Evolutionary conservation across 1,140 invertebrate species (phyloP), one percentile per base, ranked within the genome.

Genomic region (Zaprionus davidi): DNA sequence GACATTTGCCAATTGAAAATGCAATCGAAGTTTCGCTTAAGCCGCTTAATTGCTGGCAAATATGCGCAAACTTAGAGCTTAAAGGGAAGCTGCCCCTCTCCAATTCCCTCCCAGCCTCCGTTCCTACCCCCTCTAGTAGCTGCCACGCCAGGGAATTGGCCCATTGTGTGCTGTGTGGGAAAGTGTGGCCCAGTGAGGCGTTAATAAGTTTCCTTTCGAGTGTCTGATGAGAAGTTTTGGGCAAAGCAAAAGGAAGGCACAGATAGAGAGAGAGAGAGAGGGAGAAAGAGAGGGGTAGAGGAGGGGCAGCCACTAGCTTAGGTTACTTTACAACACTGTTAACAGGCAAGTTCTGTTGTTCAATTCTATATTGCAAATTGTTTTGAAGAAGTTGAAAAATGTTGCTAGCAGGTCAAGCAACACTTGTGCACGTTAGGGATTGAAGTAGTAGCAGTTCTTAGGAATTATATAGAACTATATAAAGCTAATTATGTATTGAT

Each of bases 1-100:
- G 57, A 64, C 59, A 71, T 70, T 71, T 64, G 59, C 22, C 34
- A 70, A 74, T 67, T 68, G 65, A 59, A 58, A 70, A 69, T 63
- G 67, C 67, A 71, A 71, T 76, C 60, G 60, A 71, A 76, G 53
- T 64, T 75, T 41, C 49, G 36, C 38, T 28, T 76, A 86, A 82
- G 82, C 76, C 41, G 82, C 82, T 86, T 86, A 86, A 86, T 86
- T 86, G 82, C 77, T 81, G 78, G 55, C 80, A 83, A 79, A 79
- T 79, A 63, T 76, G 74, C 41, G 15, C 24, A 11, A 31, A 51
- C 46, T 51, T 51, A 51, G 46, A 51, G 5, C 12, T 51, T 51
- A 51, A 51, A 51, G 46, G 20, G 12, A n/a, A 13, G n/a, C 41
- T 17, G 0, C 15, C n/a, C 13, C 38, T 13, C 4, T 22, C 6